These are phyloP conservation scores for Yponomeuta sedellus DNA, from an alignment of 2,888 invertebrate genomes.

Conservation along the genomic window DNA sequence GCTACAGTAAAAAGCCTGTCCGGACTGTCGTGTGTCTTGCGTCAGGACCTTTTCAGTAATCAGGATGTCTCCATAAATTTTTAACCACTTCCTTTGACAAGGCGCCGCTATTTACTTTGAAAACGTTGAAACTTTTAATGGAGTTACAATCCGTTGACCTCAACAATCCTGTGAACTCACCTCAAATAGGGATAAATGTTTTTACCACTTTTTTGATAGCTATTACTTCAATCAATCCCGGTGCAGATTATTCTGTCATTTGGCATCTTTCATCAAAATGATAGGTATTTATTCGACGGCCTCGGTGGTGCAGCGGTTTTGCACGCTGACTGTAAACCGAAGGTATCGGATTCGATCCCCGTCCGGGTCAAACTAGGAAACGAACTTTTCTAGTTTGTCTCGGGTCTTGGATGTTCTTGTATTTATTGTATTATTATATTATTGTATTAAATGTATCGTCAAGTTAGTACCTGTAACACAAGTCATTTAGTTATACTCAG, in stretches of 20 bases:
- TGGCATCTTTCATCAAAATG: neutral
- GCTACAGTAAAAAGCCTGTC: slow-evolving; percentile 36
- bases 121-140: slow-evolving; percentile 72
- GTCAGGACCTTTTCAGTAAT: slow-evolving; percentile 46
- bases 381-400: no score
- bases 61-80: slow-evolving; percentile 72
- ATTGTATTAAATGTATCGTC: no score
- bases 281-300: neutral
- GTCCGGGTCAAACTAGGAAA: no score
- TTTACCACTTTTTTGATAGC: neutral
- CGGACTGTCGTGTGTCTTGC: slow-evolving; percentile 41
- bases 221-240: neutral
- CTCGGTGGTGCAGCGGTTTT: no score
- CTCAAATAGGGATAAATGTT: neutral
- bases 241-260: neutral
- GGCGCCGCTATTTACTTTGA: slow-evolving; percentile 56
- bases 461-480: no score
- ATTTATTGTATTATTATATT: no score
- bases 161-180: slow-evolving; percentile 30
- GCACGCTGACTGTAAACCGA: no score
- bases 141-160: slow-evolving; percentile 64
- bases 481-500: no score
- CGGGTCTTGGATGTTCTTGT: no score
- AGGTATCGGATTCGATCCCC: no score
- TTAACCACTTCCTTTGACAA: slow-evolving; percentile 70